These are phyloP conservation scores for Sylvilagus bachmani DNA, from an alignment of 2,113 vertebrate genomes.

Conservation along the genomic window DNA sequence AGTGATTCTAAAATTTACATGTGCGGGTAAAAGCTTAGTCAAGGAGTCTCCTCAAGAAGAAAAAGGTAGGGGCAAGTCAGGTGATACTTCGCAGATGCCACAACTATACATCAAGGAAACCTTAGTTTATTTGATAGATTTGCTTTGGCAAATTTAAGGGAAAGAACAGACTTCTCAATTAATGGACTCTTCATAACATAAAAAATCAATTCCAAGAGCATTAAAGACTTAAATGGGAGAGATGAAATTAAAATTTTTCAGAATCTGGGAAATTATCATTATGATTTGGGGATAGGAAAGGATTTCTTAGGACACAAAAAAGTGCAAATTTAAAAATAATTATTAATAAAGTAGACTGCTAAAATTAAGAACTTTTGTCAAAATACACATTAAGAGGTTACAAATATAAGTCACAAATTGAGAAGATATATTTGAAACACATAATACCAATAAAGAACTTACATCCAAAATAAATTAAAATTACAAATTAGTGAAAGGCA, in stretches of 20 bases:
- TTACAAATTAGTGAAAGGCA: not conserved
- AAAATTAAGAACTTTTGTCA: not conserved
- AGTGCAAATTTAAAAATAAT: not conserved
- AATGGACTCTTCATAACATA: not conserved
- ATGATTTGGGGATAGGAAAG: not conserved
- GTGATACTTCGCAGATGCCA: not conserved
- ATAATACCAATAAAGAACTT: slow-evolving; percentile 1
- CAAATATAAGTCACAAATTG: not conserved
- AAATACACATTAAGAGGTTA: slow-evolving; percentile 33
- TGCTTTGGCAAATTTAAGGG: not conserved
- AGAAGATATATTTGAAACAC: not conserved
- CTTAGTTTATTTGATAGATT: not conserved
- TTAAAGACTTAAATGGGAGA: slow-evolving; percentile 25
- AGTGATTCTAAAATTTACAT: not conserved
- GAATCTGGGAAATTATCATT: slow-evolving; percentile 4
- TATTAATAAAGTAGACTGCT: not conserved
- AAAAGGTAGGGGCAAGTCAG: not conserved
- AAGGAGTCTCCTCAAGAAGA: not conserved
- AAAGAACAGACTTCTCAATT: not conserved
- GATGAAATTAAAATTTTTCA: not conserved
- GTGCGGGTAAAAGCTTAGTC: not conserved
- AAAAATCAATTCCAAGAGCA: slow-evolving; percentile 11
- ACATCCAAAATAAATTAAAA: slow-evolving; percentile 47
- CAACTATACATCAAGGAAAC: not conserved
- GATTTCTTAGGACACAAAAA: slow-evolving; percentile 5